These are phyloP conservation scores for Colossoma macropomum DNA, from an alignment of 2,113 vertebrate species.

Conservation along the genomic window DNA sequence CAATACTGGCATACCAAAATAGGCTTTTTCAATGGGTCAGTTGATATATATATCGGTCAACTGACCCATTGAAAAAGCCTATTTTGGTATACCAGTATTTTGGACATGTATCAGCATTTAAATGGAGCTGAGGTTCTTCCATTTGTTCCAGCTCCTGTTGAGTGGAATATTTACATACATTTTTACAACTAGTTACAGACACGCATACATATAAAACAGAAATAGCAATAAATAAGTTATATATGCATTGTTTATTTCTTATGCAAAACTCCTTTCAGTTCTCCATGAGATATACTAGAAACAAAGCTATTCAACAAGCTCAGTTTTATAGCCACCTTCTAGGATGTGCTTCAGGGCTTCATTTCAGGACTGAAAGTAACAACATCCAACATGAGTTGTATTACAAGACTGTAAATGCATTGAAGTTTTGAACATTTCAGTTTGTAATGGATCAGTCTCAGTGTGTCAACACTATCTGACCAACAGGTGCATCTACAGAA, in stretches of 20 bases:
- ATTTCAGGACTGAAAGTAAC: not conserved
- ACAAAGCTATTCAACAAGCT: not conserved
- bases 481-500: not conserved
- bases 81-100: too few species aligned
- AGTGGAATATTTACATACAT: slow-evolving; percentile 9
- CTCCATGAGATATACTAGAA: not conserved
- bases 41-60: too few species aligned
- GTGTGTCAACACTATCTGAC: not conserved
- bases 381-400: not conserved
- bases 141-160: not conserved
- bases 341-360: not conserved
- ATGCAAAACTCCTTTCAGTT: not conserved
- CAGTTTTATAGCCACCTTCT: not conserved
- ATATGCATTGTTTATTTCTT: not conserved
- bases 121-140: not conserved
- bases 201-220: not conserved
- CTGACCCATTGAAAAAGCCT: too few species aligned
- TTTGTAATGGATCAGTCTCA: not conserved
- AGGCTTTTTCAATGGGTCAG: too few species aligned
- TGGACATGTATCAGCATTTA: too few species aligned
- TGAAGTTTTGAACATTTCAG: not conserved
- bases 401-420: not conserved
- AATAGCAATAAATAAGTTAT: not conserved
- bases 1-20: too few species aligned
- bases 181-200: not conserved